Evolutionary conservation across 1,140 invertebrate genomes (phyloP).

Genomic region (Batillaria attramentaria): DNA sequence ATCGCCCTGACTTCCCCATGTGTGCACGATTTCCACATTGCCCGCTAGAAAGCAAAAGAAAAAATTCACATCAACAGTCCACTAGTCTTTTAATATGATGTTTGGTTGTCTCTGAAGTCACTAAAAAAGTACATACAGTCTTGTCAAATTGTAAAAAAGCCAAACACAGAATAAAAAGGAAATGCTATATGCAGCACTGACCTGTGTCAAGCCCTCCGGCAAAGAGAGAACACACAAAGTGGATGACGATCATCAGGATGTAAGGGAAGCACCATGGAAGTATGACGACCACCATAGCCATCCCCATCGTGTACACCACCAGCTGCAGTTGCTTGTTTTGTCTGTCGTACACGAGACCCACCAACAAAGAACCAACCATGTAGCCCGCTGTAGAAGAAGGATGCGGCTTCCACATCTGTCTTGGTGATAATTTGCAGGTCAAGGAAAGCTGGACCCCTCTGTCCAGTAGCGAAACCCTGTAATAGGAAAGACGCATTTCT

Average conservation of each 20-base stretch:
- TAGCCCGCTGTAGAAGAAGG: conserved; percentile 52
- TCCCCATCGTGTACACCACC: conserved; percentile 29
- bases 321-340: conserved; percentile 41
- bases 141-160: no score
- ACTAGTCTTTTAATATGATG: no score
- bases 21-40: conserved; percentile 71
- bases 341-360: conserved; percentile 44
- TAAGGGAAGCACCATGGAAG: conserved; percentile 49
- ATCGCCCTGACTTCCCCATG: conserved; percentile 72
- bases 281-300: conserved; percentile 18
- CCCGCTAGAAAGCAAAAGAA: conserved; percentile 70
- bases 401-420: conserved; percentile 42
- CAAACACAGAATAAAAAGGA: background rate
- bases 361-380: conserved; percentile 42
- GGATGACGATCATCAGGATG: conserved; percentile 47
- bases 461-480: conserved; percentile 47
- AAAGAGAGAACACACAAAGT: conserved; percentile 31
- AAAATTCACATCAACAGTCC: no score
- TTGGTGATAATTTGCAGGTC: conserved; percentile 54
- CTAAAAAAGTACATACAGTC: no score
- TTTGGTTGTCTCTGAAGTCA: no score
- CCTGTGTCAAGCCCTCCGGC: conserved; percentile 46
- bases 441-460: conserved; percentile 50
- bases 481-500: no score
- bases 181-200: conserved; percentile 31